Evolutionary conservation across 2,797 vertebrate species (phyloP).

Genomic region (Dendrocincla tyrannina): DNA sequence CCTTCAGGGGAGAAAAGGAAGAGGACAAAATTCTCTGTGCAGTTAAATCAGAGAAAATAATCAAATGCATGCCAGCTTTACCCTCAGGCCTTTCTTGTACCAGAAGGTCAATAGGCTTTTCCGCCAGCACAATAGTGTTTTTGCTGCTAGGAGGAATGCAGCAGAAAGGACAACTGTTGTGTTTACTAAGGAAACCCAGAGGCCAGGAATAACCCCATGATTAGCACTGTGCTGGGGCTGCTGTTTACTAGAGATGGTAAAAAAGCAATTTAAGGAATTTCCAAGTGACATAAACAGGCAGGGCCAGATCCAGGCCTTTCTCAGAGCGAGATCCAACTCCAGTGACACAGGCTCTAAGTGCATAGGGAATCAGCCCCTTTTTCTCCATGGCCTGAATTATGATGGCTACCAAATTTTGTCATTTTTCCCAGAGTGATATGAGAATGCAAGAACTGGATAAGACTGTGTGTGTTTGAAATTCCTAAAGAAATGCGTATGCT

Average conservation of each 20-base stretch:
- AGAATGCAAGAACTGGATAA: background rate
- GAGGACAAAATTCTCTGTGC: background rate
- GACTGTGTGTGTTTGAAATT: background rate
- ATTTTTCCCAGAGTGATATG: background rate
- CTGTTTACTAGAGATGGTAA: background rate
- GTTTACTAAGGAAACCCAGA: slow-evolving; percentile 28
- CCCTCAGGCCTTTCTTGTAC: background rate
- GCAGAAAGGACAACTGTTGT: background rate
- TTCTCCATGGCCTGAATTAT: background rate
- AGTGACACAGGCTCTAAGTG: background rate
- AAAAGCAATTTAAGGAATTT: slow-evolving; percentile 32
- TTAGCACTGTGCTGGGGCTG: background rate
- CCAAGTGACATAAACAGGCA: background rate
- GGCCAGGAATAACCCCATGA: background rate
- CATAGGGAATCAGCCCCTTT: fast-evolving
- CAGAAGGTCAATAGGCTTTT: background rate
- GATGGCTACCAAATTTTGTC: background rate
- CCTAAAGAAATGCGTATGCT: background rate
- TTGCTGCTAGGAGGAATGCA: background rate
- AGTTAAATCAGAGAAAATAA: background rate
- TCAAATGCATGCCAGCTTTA: background rate
- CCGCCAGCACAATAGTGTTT: background rate
- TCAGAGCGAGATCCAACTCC: background rate
- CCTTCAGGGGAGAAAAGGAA: background rate
- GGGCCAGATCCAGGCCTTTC: background rate